These are phyloP conservation scores for Ptilonorhynchus violaceus DNA, from an alignment of 2,113 vertebrate species.

Conservation along the genomic window DNA sequence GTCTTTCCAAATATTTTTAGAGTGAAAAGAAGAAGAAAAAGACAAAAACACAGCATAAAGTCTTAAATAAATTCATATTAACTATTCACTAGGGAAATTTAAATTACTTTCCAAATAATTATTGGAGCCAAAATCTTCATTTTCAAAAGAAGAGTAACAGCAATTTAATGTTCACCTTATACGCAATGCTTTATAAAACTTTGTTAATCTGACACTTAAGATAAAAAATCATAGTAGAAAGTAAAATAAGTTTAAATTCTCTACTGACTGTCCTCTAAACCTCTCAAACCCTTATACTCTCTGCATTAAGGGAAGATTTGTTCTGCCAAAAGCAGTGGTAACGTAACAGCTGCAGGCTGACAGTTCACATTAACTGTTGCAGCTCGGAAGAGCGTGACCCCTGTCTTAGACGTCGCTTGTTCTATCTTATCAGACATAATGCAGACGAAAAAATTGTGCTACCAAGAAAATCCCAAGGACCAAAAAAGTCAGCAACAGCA, in stretches of 20 bases:
- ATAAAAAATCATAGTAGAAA: not conserved
- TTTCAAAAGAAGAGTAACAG: not conserved
- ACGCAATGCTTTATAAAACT: not conserved
- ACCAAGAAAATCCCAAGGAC: slow-evolving; percentile 51
- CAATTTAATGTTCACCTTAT: not conserved
- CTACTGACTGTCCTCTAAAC: slow-evolving; percentile 28
- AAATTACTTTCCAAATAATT: not conserved
- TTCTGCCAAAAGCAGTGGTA: slow-evolving; percentile 33
- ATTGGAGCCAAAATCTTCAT: not conserved
- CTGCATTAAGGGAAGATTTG: slow-evolving; percentile 33
- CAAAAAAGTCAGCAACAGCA: slow-evolving; percentile 19
- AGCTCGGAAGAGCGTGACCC: not conserved
- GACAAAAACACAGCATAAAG: not conserved
- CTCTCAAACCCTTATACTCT: not conserved
- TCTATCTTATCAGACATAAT: slow-evolving; percentile 59
- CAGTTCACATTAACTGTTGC: slow-evolving; percentile 59
- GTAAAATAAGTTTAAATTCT: slow-evolving; percentile 16
- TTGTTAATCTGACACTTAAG: not conserved
- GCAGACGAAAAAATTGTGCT: not conserved
- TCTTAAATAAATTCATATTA: not conserved
- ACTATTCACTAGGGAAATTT: not conserved
- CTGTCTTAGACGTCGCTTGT: slow-evolving; percentile 40
- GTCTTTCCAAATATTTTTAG: not conserved
- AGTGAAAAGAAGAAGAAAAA: not conserved
- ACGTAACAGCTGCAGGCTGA: slow-evolving; percentile 62